Conservation (phyloP, 2,113 vertebrate genomes). For the Ceyx margarethae region DNA sequence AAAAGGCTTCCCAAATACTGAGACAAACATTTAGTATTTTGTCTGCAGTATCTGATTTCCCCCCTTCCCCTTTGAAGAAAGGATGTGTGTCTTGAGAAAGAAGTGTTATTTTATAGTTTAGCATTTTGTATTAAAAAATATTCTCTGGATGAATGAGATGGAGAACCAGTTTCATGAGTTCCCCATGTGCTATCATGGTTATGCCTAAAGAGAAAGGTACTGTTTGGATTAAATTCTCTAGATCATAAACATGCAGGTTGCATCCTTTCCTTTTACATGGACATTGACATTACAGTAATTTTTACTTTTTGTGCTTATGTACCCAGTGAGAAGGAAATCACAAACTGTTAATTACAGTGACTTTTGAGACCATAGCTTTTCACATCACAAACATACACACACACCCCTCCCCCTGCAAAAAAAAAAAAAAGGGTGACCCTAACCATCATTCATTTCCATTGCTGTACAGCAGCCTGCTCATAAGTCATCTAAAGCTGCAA, state of each 20-base stretch:
- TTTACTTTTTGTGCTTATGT: background rate
- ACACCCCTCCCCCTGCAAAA: too few relatives aligned
- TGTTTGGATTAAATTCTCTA: background rate
- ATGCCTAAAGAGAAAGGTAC: background rate
- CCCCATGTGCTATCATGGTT: background rate
- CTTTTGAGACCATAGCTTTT: background rate
- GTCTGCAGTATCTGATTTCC: background rate
- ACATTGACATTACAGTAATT: background rate
- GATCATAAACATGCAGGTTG: background rate
- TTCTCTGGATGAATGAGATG: background rate
- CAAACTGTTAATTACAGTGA: background rate
- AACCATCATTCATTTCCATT: background rate
- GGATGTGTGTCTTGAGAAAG: background rate
- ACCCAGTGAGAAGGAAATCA: background rate
- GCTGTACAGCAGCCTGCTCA: background rate
- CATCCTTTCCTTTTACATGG: background rate
- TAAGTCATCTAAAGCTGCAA: background rate
- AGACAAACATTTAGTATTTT: background rate
- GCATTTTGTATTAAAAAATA: background rate
- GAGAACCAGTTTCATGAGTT: background rate
- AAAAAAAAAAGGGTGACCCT: background rate
- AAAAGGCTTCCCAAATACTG: background rate
- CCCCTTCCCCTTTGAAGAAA: background rate
- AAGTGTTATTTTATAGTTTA: background rate
- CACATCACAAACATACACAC: background rate